Base-by-base conservation (phyloP, 23 tunicate genomes). In the Oikopleura vanhoeffeni region DNA sequence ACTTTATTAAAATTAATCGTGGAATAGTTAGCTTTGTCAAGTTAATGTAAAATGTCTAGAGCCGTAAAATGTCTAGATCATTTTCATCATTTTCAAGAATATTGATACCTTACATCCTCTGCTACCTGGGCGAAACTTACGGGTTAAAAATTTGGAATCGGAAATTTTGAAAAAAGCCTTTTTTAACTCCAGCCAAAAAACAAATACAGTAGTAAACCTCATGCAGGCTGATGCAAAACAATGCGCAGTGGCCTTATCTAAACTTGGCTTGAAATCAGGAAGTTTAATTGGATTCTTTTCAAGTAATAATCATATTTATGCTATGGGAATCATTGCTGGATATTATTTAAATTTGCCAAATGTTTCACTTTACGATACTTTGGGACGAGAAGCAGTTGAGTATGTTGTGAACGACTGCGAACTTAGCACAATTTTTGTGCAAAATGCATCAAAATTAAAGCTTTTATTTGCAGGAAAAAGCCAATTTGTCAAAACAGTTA, bases 281-380 rank as follows among this genome's bases (percentile, higher is more conserved):
- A 49, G 24, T 49, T 49, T 49, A 8, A 49, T 49, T 24, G 64
- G 64, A 49, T 49, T 71, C 38, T 71, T 13, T 38, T 71, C 79
- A 38, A 13, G 4, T 3, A 71, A 71, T 32, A 13, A 30, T 30
- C 32, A 71, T 38, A 4, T 18, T 18, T 71, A 71, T 38, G 79
- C 27, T 38, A 30, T 30, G 2, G 79, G 27, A 71, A 71, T 71
- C 38, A 24, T 71, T 28, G 79, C 34, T 2, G 79, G 79, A 71
- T 71, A 71, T 30, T 32, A 32, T 71, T 38, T 13, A 28, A 71
- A 71, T 71, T 13, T 28, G 4, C 4, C 34, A 33, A 71, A 71
- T 64, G 94, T 93, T 38, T 91, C 98, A 24, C 86, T 93, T 83
- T 93, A 93, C 85, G 98, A 93, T 42, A 93, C 98, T 0, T 87